Conservation (phyloP, 2,888 invertebrate species). For the Empis stercorea region DNA sequence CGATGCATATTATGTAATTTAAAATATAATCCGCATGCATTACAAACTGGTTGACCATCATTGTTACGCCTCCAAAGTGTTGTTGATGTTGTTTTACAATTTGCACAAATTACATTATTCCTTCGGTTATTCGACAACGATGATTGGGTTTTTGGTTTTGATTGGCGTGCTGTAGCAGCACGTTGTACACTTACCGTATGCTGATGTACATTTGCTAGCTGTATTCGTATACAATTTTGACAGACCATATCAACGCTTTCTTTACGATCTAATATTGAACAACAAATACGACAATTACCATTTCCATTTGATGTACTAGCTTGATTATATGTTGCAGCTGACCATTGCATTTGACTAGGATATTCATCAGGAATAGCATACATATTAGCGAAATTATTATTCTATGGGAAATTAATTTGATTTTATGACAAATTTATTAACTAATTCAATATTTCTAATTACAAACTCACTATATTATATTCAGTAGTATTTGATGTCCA, state of each 20-base stretch:
- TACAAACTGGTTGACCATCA: constrained; percentile 76
- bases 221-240: constrained; percentile 2
- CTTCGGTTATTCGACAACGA: constrained; percentile 28
- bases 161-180: constrained; percentile 20
- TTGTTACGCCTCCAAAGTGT: constrained; percentile 79
- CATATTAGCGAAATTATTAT: neutral
- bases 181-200: neutral
- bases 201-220: constrained; percentile 4
- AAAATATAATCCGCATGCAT: constrained; percentile 53
- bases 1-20: constrained; percentile 52
- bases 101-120: constrained; percentile 42
- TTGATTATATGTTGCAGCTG: constrained; percentile 2
- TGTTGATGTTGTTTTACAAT: constrained; percentile 53
- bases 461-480: too few relatives aligned
- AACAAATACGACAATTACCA: constrained; percentile 27
- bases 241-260: constrained; percentile 15
- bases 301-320: neutral
- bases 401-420: neutral
- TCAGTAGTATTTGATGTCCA: constrained; percentile 5
- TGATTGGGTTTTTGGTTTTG: constrained; percentile 24
- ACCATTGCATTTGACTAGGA: neutral
- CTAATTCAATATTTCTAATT: too few relatives aligned
- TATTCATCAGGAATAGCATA: neutral
- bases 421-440: too few relatives aligned
- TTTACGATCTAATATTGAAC: constrained; percentile 21